Conservation (phyloP, 2,797 vertebrate genomes). For the Melanotaenia pygmaea region DNA sequence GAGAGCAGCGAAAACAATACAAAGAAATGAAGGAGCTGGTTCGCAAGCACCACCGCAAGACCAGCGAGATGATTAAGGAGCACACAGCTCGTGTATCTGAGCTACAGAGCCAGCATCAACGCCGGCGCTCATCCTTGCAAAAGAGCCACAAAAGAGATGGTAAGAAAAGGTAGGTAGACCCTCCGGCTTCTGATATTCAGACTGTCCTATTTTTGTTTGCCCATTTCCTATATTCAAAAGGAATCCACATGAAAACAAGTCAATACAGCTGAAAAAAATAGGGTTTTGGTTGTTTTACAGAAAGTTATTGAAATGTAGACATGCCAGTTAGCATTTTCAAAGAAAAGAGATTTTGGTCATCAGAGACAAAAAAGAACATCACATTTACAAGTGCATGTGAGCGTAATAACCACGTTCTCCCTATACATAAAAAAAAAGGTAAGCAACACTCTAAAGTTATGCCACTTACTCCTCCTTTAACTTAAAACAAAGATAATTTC, state of each 20-base stretch:
- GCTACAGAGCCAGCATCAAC: slow-evolving; percentile 90
- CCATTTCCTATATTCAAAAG: not conserved
- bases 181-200: slow-evolving; percentile 32
- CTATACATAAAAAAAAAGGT: not conserved
- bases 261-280: not conserved
- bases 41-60: slow-evolving; percentile 95
- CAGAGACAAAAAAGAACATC: not conserved
- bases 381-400: not conserved
- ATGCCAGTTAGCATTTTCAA: not conserved
- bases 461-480: not conserved
- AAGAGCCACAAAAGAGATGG: slow-evolving; percentile 92
- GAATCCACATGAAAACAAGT: slow-evolving; percentile 11
- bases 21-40: slow-evolving; percentile 99
- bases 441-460: not conserved
- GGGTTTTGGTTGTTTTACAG: not conserved
- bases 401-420: not conserved
- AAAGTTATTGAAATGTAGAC: not conserved
- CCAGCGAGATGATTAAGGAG: slow-evolving; percentile 94
- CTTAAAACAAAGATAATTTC: not conserved
- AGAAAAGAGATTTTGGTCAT: not conserved
- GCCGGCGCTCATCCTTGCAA: slow-evolving; percentile 86
- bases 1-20: slow-evolving; percentile 96
- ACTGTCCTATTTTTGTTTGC: not conserved
- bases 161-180: slow-evolving; percentile 92
- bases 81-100: slow-evolving; percentile 91